A percentile compares a stretch with the other conserved stretches of the same genome.
These are phyloP conservation scores for Drosophila tripunctata DNA, from an alignment of 2,888 invertebrate genomes.

Conservation along the genomic window DNA sequence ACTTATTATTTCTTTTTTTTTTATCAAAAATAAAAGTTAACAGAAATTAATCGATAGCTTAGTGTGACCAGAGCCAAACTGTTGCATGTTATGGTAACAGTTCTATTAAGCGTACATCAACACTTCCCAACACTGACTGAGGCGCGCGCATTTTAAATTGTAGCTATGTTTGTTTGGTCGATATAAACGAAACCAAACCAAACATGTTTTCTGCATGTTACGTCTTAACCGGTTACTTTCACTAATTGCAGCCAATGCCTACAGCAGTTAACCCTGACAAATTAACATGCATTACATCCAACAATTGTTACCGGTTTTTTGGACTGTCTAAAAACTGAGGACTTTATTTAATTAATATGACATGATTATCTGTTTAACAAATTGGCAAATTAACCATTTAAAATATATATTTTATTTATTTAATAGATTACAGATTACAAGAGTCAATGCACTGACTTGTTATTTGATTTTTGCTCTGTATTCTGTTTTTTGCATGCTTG, in stretches of 20 bases:
- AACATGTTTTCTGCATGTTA: neutral
- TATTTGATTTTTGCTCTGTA: constrained; percentile 47
- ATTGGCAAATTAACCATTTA: constrained; percentile 32
- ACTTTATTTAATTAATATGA: neutral
- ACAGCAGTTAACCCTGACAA: constrained; percentile 1
- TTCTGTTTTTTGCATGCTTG: constrained; percentile 23
- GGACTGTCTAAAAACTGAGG: neutral
- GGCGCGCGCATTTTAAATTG: constrained; percentile 16
- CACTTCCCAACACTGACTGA: neutral
- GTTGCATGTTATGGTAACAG: neutral
- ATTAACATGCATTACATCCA: neutral
- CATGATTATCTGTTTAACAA: constrained; percentile 2
- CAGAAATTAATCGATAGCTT: neutral
- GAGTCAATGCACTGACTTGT: constrained; percentile 66
- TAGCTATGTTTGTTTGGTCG: constrained; percentile 52
- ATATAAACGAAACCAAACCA: constrained; percentile 48
- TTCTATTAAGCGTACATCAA: neutral
- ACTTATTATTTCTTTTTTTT: too few species aligned
- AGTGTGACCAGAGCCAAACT: neutral
- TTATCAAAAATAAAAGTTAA: too few species aligned
- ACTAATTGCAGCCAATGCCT: constrained; percentile 30
- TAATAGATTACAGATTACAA: constrained; percentile 1
- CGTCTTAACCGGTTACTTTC: constrained; percentile 42
- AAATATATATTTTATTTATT: too few species aligned
- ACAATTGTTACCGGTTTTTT: constrained; percentile 46